Conservation (phyloP, 2,797 vertebrate species). For the Pogoniulus pusillus region DNA sequence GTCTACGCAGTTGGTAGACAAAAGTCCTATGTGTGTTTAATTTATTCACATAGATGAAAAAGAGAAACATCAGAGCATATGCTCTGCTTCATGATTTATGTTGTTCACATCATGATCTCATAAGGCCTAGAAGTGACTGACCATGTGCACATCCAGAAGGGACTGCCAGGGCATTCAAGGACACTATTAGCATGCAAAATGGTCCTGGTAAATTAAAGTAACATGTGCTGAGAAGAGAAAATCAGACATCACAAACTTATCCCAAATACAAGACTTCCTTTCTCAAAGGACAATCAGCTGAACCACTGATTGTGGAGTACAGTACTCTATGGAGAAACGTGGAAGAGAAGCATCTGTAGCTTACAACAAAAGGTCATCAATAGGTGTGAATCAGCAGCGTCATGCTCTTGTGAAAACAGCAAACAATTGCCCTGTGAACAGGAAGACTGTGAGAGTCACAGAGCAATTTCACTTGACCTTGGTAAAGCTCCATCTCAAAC, state of each 20-base stretch:
- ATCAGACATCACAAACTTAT: not conserved
- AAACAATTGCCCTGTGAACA: not conserved
- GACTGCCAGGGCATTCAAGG: not conserved
- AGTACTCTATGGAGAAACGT: not conserved
- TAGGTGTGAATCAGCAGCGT: not conserved
- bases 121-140: not conserved
- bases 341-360: not conserved
- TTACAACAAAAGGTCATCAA: not conserved
- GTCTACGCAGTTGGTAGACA: too few species aligned
- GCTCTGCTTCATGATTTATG: not conserved
- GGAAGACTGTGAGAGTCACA: not conserved
- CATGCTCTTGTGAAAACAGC: not conserved
- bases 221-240: not conserved
- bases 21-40: not conserved
- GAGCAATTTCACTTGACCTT: not conserved
- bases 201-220: not conserved
- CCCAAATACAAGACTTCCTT: not conserved
- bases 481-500: not conserved
- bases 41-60: not conserved
- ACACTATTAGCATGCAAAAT: not conserved
- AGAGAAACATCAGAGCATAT: not conserved
- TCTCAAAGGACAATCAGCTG: not conserved
- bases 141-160: not conserved
- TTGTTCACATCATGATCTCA: not conserved
- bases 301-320: not conserved